Percentiles rank a stretch among this genome's conserved stretches.
phyloP scores from a whole-genome alignment of 2,113 vertebrate genomes.

The Conger conger region DNA sequence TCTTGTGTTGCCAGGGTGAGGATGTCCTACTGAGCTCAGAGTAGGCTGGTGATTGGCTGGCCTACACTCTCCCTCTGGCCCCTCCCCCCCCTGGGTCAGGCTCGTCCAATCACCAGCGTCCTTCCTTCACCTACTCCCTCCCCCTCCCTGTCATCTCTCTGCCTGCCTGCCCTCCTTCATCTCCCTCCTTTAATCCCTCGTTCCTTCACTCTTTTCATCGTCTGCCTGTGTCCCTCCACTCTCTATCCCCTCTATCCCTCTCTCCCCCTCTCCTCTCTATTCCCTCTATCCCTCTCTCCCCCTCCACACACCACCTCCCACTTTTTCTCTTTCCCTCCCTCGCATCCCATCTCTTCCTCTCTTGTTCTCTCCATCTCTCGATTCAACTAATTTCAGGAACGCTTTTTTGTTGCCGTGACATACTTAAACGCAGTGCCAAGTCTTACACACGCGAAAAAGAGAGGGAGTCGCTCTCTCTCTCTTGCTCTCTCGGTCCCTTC shows the following conservation, averaged over 20 bases:
- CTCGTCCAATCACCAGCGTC: conserved; percentile 42
- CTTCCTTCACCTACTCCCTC: conserved; percentile 27
- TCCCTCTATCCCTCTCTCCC: background rate
- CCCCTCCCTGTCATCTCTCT: conserved; percentile 15
- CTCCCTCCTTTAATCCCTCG: conserved; percentile 36
- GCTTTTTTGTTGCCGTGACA: too few relatives aligned
- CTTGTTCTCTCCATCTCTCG: too few relatives aligned
- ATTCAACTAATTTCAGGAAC: too few relatives aligned
- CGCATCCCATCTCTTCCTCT: background rate
- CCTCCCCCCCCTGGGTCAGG: conserved; percentile 46
- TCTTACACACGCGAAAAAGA: too few relatives aligned
- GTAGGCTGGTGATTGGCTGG: conserved; percentile 62
- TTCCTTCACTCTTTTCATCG: conserved; percentile 25
- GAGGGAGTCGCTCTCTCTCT: background rate
- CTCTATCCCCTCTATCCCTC: conserved; percentile 21
- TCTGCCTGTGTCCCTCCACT: background rate
- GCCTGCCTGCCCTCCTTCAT: background rate
- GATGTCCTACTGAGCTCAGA: conserved; percentile 63
- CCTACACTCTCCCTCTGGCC: conserved; percentile 44
- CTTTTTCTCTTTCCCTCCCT: conserved; percentile 11
- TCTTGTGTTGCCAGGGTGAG: conserved; percentile 74
- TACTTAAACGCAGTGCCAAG: too few relatives aligned
- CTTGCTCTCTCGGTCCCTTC: background rate
- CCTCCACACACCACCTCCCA: background rate
- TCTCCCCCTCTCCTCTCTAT: conserved; percentile 20